Conservation (phyloP, 2,888 invertebrate species). For the Apocheima hispidaria region DNA sequence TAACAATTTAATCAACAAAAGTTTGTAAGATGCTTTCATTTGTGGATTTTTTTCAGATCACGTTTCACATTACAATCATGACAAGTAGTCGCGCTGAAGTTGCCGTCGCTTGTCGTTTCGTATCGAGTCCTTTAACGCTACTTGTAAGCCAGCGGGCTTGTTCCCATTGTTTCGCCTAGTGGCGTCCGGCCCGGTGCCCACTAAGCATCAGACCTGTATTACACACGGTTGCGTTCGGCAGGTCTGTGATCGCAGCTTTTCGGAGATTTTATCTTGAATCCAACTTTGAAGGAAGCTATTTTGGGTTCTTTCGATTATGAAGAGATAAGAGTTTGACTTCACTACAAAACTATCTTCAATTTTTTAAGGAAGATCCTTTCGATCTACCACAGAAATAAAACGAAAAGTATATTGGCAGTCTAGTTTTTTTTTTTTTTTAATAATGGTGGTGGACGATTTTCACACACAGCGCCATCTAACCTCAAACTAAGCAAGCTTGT, state of each 20-base stretch:
- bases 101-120: constrained; percentile 1
- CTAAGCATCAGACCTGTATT: constrained; percentile 66
- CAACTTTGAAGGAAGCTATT: constrained; percentile 30
- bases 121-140: not conserved
- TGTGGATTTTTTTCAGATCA: no score
- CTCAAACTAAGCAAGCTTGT: no score
- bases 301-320: constrained; percentile 16
- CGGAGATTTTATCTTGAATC: constrained; percentile 37
- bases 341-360: not conserved
- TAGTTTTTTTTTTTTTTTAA: no score
- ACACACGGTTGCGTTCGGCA: constrained; percentile 80
- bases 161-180: constrained; percentile 55
- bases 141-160: constrained; percentile 10
- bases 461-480: no score
- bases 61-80: no score
- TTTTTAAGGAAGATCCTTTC: not conserved
- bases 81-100: not conserved
- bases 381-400: no score
- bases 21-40: no score
- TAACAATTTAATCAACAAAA: no score
- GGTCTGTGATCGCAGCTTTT: constrained; percentile 47
- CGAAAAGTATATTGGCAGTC: no score
- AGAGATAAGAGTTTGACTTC: constrained; percentile 13
- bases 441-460: no score
- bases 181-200: constrained; percentile 54